Conservation (phyloP, 1,140 invertebrate genomes). For the Cyrtorhinus lividipennis region DNA sequence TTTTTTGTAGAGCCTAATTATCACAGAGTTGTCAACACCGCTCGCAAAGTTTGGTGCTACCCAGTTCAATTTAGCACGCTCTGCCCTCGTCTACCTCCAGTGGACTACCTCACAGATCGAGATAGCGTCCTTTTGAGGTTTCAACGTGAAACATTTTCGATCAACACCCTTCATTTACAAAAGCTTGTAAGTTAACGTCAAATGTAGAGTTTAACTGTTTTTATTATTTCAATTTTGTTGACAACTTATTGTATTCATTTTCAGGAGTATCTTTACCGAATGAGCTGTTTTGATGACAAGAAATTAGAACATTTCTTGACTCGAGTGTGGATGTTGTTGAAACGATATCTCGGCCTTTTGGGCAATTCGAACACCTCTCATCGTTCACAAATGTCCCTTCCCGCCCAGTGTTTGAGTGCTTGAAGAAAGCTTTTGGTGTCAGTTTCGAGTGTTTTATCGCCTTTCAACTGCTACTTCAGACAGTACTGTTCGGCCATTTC, state of each 20-base stretch:
- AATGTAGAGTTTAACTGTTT: not conserved
- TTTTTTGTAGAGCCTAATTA: constrained; percentile 52
- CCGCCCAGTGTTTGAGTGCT: constrained; percentile 85
- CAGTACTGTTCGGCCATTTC: constrained; percentile 93
- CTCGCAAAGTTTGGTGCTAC: constrained; percentile 88
- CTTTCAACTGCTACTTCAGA: constrained; percentile 88
- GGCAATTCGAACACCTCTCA: constrained; percentile 36
- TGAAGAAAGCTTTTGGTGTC: constrained; percentile 82
- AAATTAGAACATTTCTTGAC: constrained; percentile 89
- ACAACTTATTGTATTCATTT: too few relatives aligned
- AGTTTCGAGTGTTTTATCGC: constrained; percentile 96
- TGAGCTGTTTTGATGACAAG: constrained; percentile 89
- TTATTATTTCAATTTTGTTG: too few relatives aligned
- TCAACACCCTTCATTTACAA: constrained; percentile 78
- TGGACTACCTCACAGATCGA: constrained; percentile 76
- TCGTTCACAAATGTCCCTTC: constrained; percentile 70
- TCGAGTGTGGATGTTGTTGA: constrained; percentile 83
- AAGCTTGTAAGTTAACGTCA: constrained; percentile 51
- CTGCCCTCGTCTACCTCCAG: constrained; percentile 63
- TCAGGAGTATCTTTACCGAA: constrained; percentile 82
- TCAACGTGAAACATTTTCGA: constrained; percentile 67
- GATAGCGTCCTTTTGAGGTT: constrained; percentile 72
- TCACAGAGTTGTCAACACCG: constrained; percentile 44
- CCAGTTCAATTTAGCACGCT: constrained; percentile 79
- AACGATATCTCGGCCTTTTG: constrained; percentile 72